Conservation (phyloP, 2,888 invertebrate species). For the Orchestes rusci region DNA sequence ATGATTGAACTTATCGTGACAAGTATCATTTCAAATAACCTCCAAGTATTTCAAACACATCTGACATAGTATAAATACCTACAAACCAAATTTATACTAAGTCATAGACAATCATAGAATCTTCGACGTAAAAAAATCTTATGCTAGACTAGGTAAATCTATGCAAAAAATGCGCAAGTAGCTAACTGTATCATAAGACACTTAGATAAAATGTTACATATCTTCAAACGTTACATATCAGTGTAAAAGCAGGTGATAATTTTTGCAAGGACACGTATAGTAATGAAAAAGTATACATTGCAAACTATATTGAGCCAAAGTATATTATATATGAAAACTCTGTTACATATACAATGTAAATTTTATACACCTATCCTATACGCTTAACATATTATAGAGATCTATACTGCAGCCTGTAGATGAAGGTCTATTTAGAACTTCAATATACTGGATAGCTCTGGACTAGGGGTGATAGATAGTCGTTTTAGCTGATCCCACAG, state of each 20-base stretch:
- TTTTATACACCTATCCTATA: conserved; percentile 32
- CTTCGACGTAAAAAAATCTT: conserved; percentile 37
- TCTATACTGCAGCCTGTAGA: too few species aligned
- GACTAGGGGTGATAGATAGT: too few species aligned
- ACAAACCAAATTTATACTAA: conserved; percentile 36
- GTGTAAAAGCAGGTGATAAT: conserved; percentile 32
- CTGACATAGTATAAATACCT: conserved; percentile 40
- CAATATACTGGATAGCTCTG: too few species aligned
- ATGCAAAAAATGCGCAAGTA: conserved; percentile 33
- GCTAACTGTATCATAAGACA: background rate
- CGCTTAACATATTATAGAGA: too few species aligned
- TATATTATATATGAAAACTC: conserved; percentile 33
- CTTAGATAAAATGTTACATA: too few species aligned
- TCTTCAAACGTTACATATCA: conserved; percentile 19
- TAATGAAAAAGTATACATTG: too few species aligned
- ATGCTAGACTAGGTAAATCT: conserved; percentile 39
- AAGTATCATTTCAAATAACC: too few species aligned
- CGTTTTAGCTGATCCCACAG: too few species aligned
- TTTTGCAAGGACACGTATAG: too few species aligned
- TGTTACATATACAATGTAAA: conserved; percentile 33
- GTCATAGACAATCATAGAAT: conserved; percentile 43
- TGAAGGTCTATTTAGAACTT: too few species aligned
- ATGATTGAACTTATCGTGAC: too few species aligned
- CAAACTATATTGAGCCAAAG: conserved; percentile 35
- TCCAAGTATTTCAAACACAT: too few species aligned